Evolutionary conservation across 2,797 vertebrate genomes (phyloP), one percentile per base, ranked within the genome.

Genomic region (Columba guinea): DNA sequence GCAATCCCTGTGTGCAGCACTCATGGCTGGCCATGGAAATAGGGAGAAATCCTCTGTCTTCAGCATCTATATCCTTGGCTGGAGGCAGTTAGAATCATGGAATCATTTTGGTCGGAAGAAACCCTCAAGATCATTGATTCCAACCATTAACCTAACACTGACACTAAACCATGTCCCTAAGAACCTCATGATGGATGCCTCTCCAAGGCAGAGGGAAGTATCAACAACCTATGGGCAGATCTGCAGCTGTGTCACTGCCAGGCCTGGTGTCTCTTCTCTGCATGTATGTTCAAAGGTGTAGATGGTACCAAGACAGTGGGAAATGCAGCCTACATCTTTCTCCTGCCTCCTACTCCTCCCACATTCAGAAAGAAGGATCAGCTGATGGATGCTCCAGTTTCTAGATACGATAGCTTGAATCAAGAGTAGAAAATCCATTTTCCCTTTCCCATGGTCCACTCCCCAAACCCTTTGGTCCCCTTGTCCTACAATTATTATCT

Each of bases 331-430:
- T n/a, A 13, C 2, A 20, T 65, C 34, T 34, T 56, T 18, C 13
- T 7, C 6, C 15, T 65, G 7, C 26, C 27, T 79, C 24, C 39
- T 34, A 37, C 21, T 30, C 15, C 10, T 58, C 28, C 28, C 11
- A 34, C 0, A 24, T 0, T 0, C 1, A 1, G 7, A 4, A 17
- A 46, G 34, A 28, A 65, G n/a, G 28, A 62, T n/a, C 20, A 62
- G 32, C 9, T 74, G n/a, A 21, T 24, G n/a, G 49, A 58, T 19
- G 9, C 44, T 58, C 17, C 41, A 11, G 13, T 27, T 82, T 41
- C 51, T 39, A 52, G 2, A 5, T 7, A 58, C 4, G 35, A 51
- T 67, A 30, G 24, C 55, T 62, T 27, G 46, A 63, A 58, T n/a
- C 7, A 68, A 69, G 9, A 69, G 12, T 2, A 16, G 16, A 32